Evolutionary conservation across 2,797 vertebrate species (phyloP), one percentile per base, ranked within the genome.

Genomic region (Anolis apletophallus): DNA sequence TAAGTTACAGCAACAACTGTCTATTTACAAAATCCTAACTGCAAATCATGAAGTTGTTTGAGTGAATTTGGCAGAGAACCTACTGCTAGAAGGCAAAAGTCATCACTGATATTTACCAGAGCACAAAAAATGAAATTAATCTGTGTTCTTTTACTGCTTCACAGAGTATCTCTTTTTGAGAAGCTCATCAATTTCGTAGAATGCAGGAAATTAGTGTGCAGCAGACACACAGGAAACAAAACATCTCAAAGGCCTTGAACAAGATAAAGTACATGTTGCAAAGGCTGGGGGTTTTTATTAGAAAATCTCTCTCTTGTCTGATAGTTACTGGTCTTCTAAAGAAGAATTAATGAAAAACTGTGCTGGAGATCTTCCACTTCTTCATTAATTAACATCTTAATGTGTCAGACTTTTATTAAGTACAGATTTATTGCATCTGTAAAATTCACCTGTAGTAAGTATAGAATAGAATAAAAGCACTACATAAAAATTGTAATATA

Each of bases 121-220:
- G 14, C 34, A 46, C 4, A 14, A 61, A 73, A 72, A 57, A 72
- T 57, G 36, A 32, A 71, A 85, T 85, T 40, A 50, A 72, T 79
- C 84, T 40, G 52, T 71, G 77, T 79, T 71, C 32, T 69, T 61
- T 55, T 78, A n/a, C 72, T 79, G 71, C 7, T 59, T 71, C 46
- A 11, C 75, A 71, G 23, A 85, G 26, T 71, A 69, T 5, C 17
- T n/a, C 34, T 79, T 72, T 79, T n/a, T 72, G 46, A 79, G 67
- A 34, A 79, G 67, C 16, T 71, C 34, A 79, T 46, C 26, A 40
- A 5, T 85, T 85, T 71, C 26, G 21, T 74, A n/a, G 34, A 12
- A 17, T 40, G 50, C 36, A 85, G 52, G 34, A 79, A 79, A 71
- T 71, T 36, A 23, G 17, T 1, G 4, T 71, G 23, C 1, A 55